Base-by-base conservation (phyloP, 23 tunicate species). In the Halocynthia aurantium region DNA sequence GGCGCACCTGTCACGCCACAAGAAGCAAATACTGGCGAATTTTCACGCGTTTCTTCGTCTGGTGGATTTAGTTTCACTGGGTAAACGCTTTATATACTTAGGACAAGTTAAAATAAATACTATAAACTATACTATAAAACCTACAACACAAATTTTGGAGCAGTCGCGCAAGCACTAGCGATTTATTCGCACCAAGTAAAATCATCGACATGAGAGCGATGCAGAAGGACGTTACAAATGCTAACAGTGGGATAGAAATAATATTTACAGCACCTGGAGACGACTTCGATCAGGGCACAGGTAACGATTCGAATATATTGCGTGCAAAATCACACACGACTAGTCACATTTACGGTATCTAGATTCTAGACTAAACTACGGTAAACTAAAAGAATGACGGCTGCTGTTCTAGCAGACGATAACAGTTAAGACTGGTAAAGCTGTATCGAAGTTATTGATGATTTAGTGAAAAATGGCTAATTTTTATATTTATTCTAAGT, bases 181-280 rank as follows among this genome's bases (percentile, higher is more conserved):
- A 84, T 50, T 53, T 68, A 10, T 81, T 81, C 52, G 82, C 86
- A 8, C 93, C 93, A 17, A 81, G 86, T 51, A 67, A 57, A 52
- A 62, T 87, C 20, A 60, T 75, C 8, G 86, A 87, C 52, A 62
- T 87, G 55, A 17, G 58, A 6, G 77, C 44, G 6, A 68, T 61
- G 50, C 86, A 81, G 51, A 18, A 10, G 31, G 86, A 87, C 51
- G 65, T 76, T 10, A 7, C 57, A 7, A 50, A 20, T 44, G 51
- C 5, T 0, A 52, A 54, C n/a, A 21, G 54, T 7, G 80, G 85
- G 7, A 58, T 87, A 5, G n/a, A 19, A 53, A 10, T 87, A 22
- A 54, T 17, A 17, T 87, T 87, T 72, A 81, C 93, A 31, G 86
- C 93, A 51, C 93, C 93, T 20, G 93, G 93, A n/a, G 57, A 69